phyloP scores from a whole-genome alignment of 2,888 invertebrate species.

The Lypha dubia region DNA sequence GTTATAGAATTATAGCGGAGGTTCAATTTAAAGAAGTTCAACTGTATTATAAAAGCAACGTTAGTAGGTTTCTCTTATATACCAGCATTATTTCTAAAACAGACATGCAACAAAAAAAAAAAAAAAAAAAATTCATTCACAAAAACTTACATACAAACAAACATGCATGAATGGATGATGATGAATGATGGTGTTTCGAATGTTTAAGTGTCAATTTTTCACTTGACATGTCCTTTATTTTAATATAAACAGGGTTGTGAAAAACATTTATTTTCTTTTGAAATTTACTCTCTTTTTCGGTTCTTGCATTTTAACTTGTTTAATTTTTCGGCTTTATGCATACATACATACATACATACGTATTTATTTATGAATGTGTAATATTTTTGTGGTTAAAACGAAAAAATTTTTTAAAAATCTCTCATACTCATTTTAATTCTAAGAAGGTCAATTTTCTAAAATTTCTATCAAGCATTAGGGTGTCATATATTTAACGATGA shows the following conservation, averaged over 20 bases:
- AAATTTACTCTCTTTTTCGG: not conserved
- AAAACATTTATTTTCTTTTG: constrained; percentile 57
- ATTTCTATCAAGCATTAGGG: constrained; percentile 26
- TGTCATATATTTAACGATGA: constrained; percentile 51
- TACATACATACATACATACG: no score
- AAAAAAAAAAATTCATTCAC: not conserved
- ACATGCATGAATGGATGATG: constrained; percentile 10
- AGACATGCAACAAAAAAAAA: no score
- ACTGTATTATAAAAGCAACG: not conserved
- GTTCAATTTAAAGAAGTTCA: no score
- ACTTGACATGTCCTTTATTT: constrained; percentile 64
- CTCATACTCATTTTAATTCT: constrained; percentile 45
- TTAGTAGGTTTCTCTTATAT: not conserved
- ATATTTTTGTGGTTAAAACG: constrained; percentile 17
- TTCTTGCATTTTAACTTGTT: not conserved
- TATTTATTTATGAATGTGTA: constrained; percentile 15
- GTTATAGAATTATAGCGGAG: no score
- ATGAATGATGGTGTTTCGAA: constrained; percentile 29
- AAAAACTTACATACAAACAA: no score
- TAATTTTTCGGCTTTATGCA: not conserved
- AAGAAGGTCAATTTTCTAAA: constrained; percentile 49
- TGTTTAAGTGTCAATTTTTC: constrained; percentile 66
- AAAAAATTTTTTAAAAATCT: not conserved
- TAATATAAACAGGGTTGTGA: constrained; percentile 54
- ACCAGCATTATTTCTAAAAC: no score